phyloP scores from a whole-genome alignment of 2,113 vertebrate species.

The Austrofundulus limnaeus region DNA sequence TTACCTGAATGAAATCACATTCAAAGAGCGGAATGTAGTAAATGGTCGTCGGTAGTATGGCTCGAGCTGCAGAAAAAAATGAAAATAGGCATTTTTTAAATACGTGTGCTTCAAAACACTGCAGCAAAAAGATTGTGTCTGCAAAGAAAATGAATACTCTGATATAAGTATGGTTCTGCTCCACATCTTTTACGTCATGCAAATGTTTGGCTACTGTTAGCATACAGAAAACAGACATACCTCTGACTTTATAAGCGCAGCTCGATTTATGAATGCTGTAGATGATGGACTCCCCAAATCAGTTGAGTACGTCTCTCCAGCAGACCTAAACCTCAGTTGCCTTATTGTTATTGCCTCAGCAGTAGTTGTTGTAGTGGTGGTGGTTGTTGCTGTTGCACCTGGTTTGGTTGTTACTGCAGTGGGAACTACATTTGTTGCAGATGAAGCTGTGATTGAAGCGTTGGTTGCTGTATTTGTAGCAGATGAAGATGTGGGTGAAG shows the following conservation, averaged over 20 bases:
- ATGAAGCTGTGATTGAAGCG: no score
- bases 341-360: neutral
- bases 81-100: neutral
- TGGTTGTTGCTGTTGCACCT: neutral
- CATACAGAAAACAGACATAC: conserved; percentile 6
- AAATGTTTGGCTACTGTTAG: neutral
- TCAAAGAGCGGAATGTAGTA: conserved; percentile 14
- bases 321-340: conserved; percentile 14
- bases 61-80: conserved; percentile 28
- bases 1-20: conserved; percentile 35
- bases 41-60: neutral
- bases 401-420: neutral
- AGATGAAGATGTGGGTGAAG: no score
- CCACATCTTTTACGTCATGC: no score
- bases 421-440: neutral
- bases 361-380: neutral
- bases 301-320: neutral
- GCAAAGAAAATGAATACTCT: no score
- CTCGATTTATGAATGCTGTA: neutral
- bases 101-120: no score
- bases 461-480: no score
- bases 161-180: no score
- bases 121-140: no score
- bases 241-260: rapidly evolving
- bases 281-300: conserved; percentile 8